A percentile compares a stretch with the other conserved stretches of the same genome.
These are phyloP conservation scores for Leptosomus discolor DNA, from an alignment of 2,113 vertebrate species.

Conservation along the genomic window DNA sequence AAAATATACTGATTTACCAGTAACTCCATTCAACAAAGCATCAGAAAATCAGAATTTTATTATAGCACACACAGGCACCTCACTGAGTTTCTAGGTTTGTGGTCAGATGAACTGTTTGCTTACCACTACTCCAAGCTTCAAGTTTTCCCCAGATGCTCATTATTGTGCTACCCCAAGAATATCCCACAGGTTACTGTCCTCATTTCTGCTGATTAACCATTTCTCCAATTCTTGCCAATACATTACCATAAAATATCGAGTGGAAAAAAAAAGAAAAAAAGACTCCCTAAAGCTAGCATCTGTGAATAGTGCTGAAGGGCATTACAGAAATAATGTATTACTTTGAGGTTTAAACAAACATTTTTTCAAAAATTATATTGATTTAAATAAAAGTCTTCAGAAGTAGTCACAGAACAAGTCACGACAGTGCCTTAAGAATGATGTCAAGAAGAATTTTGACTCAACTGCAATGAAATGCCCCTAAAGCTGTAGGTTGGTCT, in stretches of 20 bases:
- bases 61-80: neutral
- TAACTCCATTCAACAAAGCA: neutral
- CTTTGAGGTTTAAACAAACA: neutral
- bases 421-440: neutral
- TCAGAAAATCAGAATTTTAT: neutral
- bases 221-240: neutral
- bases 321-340: neutral
- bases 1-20: neutral
- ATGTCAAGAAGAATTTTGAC: neutral
- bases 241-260: neutral
- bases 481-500: neutral
- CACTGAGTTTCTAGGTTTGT: neutral
- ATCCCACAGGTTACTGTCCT: neutral
- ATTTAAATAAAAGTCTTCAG: neutral
- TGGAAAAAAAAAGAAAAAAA: neutral
- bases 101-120: neutral
- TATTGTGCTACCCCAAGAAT: neutral
- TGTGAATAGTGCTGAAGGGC: neutral
- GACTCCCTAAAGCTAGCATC: neutral
- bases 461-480: neutral
- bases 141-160: neutral
- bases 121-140: neutral
- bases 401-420: neutral
- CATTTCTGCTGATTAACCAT: neutral
- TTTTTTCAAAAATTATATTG: neutral